Percentiles rank a stretch among this genome's conserved stretches.
These are phyloP conservation scores for Athripsodes cinereus DNA, from an alignment of 2,888 invertebrate genomes.

Conservation along the genomic window DNA sequence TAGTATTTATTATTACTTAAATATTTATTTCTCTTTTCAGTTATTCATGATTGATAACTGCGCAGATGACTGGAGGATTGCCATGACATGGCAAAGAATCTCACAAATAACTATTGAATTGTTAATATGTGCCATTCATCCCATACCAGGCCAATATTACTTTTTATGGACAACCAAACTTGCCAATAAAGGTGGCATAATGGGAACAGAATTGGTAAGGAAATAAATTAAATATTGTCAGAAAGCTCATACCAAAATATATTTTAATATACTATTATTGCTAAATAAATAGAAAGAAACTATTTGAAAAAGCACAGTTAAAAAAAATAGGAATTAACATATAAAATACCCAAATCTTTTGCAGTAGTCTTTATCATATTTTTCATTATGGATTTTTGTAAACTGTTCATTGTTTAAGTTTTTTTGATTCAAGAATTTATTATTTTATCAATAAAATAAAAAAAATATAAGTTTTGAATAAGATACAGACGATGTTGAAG, in stretches of 20 bases:
- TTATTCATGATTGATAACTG: slow-evolving; percentile 99
- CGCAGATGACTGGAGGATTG: slow-evolving; percentile 99
- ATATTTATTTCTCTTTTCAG: slow-evolving; percentile 48
- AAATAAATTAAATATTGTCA: no score
- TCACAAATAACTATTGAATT: slow-evolving; percentile 89
- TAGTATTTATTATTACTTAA: no score
- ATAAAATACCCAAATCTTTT: not conserved
- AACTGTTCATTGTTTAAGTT: not conserved
- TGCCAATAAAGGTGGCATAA: slow-evolving; percentile 76
- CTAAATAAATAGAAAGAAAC: no score
- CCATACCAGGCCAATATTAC: slow-evolving; percentile 93
- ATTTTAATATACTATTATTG: no score
- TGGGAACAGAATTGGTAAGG: slow-evolving; percentile 56
- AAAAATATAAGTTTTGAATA: no score
- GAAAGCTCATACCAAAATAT: no score
- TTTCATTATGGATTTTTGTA: not conserved
- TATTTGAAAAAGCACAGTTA: no score
- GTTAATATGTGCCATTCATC: slow-evolving; percentile 94
- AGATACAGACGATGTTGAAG: no score
- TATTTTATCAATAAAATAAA: no score
- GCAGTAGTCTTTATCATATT: not conserved
- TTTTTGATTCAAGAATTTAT: no score
- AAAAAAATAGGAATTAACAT: no score
- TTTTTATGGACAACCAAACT: slow-evolving; percentile 96
- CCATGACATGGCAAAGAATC: slow-evolving; percentile 98